Conservation (phyloP, 2,888 invertebrate genomes). For the Plemyria rubiginata region DNA sequence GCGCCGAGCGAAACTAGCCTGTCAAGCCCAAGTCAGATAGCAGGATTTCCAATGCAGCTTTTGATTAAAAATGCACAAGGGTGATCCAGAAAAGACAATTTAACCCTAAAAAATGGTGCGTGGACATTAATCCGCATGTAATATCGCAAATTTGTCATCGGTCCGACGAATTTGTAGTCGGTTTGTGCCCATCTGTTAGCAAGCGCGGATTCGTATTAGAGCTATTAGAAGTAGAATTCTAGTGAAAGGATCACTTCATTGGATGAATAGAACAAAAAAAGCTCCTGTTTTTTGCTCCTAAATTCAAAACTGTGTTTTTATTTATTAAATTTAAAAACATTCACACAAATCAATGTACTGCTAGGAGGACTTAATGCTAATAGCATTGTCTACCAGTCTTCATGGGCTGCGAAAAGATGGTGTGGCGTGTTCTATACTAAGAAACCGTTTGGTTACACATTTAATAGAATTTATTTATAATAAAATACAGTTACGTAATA, state of each 20-base stretch:
- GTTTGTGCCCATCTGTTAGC: conserved; percentile 72
- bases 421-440: no score
- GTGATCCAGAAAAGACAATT: conserved; percentile 81
- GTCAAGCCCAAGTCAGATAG: conserved; percentile 40
- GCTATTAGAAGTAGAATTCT: conserved; percentile 63
- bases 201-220: conserved; percentile 71
- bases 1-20: conserved; percentile 44
- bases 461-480: no score
- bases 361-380: no score
- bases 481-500: no score
- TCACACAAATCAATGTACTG: no score
- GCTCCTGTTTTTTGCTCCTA: conserved; percentile 25
- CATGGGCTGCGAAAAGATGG: no score
- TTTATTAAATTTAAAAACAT: no score
- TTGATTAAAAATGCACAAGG: conserved; percentile 38
- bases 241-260: conserved; percentile 58
- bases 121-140: conserved; percentile 84
- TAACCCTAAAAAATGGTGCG: conserved; percentile 83
- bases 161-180: conserved; percentile 60
- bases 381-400: no score
- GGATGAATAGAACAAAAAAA: conserved; percentile 53
- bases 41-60: conserved; percentile 37
- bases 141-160: conserved; percentile 84
- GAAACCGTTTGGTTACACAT: no score
- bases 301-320: conserved; percentile 21